Conservation (phyloP, 2,888 invertebrate species). For the Euplagia quadripunctaria region DNA sequence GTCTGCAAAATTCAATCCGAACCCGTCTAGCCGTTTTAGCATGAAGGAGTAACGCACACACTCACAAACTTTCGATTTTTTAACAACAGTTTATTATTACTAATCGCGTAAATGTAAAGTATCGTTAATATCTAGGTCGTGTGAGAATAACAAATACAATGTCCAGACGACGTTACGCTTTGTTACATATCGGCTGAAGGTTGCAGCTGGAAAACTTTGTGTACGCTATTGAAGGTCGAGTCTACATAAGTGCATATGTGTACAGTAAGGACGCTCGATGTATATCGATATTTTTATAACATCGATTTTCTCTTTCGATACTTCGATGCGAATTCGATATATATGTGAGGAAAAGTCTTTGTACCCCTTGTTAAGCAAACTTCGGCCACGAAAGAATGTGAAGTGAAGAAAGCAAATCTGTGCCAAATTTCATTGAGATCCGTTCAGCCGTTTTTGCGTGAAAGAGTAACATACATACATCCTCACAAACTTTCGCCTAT, state of each 20-base stretch:
- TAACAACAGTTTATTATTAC: slow-evolving; percentile 1
- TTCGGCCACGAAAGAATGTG: too few species aligned
- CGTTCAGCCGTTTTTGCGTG: too few species aligned
- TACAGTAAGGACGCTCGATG: not conserved
- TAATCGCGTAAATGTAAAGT: not conserved
- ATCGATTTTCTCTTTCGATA: not conserved
- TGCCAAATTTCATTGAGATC: too few species aligned
- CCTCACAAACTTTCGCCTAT: too few species aligned
- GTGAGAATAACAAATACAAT: slow-evolving; percentile 1
- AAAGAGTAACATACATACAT: too few species aligned
- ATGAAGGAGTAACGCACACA: not conserved
- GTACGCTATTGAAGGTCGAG: not conserved
- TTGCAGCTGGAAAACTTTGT: not conserved
- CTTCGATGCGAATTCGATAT: too few species aligned
- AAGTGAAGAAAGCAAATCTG: too few species aligned
- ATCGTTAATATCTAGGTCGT: slow-evolving; percentile 5
- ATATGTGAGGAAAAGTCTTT: too few species aligned
- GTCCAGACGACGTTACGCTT: not conserved
- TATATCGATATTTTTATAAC: not conserved
- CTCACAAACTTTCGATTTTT: not conserved
- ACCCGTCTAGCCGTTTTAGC: not conserved
- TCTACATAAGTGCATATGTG: not conserved
- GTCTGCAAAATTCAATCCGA: not conserved
- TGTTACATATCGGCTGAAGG: slow-evolving; percentile 3
- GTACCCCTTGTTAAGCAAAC: too few species aligned